Base-by-base conservation (phyloP, 2,797 vertebrate genomes). In the Epinephelus coioides region DNA sequence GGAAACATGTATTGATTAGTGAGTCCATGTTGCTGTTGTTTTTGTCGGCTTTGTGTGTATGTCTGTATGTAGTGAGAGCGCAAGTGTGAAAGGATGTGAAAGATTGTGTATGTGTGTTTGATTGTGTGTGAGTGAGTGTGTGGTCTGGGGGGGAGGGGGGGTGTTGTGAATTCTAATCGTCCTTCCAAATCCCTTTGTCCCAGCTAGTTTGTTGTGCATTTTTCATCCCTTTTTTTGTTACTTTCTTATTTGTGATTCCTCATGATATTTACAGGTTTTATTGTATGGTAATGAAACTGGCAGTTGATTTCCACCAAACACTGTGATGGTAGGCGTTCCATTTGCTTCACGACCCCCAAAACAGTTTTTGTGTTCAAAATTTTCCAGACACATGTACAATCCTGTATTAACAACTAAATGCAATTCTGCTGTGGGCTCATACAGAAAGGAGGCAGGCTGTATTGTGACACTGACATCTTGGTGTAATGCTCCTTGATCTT, bases 401-500 rank as follows among this genome's bases (percentile, higher is more conserved):
- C 90, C 90, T 91, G 83, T 93, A 87, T 92, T 93, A 70, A 60
- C 88, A 86, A 89, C 88, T 91, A 92, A 92, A 88, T 91, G 95
- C 96, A 96, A 97, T 97, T 98, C 96, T 97, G 93, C 96, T 98
- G 97, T 97, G 96, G 94, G 96, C 95, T 96, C 97, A 97, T 97
- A 97, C 96, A 98, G 97, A 97, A 97, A 95, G 96, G 96, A 94
- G 95, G 96, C 93, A 95, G 95, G 96, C 96, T 96, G 95, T 97
- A 96, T 97, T 96, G 96, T 96, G 95, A 96, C 95, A 94, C 96
- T 97, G 96, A 95, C 95, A 95, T 95, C 91, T 95, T 95, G 91
- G 89, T 92, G 90, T 91, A 90, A 90, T 86, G 87, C 90, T 92
- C 88, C 90, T 91, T 84, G 79, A 92, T 91, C 86, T 92, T 91